phyloP scores from a whole-genome alignment of 2,113 vertebrate species.

The Leucosticte australis region DNA sequence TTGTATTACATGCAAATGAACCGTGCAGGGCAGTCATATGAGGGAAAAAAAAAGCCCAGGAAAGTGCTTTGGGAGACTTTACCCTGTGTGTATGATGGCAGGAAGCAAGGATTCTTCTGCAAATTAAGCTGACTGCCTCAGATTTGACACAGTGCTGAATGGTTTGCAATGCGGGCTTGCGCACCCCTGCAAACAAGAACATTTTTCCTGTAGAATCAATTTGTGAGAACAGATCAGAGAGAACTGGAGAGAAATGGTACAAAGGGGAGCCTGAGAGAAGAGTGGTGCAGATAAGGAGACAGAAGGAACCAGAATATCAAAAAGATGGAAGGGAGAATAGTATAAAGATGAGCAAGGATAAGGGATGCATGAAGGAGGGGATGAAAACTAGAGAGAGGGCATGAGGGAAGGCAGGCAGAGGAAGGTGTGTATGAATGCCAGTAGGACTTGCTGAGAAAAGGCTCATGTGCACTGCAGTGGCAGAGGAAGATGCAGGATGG shows the following conservation, averaged over 20 bases:
- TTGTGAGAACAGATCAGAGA: background rate
- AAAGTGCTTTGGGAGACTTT: background rate
- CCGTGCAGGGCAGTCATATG: background rate
- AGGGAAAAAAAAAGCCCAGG: background rate
- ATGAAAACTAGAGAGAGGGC: background rate
- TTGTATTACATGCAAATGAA: background rate
- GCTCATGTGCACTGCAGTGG: background rate
- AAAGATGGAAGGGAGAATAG: background rate
- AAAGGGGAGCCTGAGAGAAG: background rate
- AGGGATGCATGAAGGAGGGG: background rate
- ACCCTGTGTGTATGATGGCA: background rate
- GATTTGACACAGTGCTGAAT: background rate
- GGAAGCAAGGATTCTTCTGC: background rate
- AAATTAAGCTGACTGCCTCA: background rate
- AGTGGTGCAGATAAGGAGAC: background rate
- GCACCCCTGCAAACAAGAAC: background rate
- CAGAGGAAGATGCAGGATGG: slow-evolving; percentile 1
- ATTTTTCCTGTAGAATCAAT: slow-evolving; percentile 26
- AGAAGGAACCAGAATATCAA: background rate
- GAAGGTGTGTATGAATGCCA: background rate
- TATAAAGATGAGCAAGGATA: background rate
- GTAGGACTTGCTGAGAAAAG: slow-evolving; percentile 34
- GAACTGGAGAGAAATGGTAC: background rate
- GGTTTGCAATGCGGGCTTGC: background rate
- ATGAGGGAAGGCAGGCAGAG: background rate